Evolutionary conservation across 1,140 invertebrate genomes (phyloP).

Genomic region (Littorina saxatilis): DNA sequence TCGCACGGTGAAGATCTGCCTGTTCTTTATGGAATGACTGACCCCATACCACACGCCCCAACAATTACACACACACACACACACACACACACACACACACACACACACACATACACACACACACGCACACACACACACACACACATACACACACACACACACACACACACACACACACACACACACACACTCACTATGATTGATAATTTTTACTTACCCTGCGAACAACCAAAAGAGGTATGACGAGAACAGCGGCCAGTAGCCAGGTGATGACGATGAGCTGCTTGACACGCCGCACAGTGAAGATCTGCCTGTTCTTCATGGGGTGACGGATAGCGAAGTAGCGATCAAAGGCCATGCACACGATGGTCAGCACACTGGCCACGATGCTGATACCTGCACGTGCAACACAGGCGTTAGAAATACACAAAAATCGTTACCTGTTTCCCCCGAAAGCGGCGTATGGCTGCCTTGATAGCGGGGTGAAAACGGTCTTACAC

Average conservation of each 20-base stretch:
- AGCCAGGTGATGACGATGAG: conserved; percentile 63
- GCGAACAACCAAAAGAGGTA: conserved; percentile 58
- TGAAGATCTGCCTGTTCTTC: conserved; percentile 61
- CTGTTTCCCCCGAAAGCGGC: no score
- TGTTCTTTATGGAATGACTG: conserved; percentile 63
- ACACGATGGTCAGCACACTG: conserved; percentile 68
- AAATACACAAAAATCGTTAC: no score
- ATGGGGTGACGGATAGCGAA: conserved; percentile 68
- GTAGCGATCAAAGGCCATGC: conserved; percentile 68
- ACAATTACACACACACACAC: background rate
- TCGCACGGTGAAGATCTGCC: conserved; percentile 55
- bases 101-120: background rate
- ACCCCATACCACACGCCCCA: conserved; percentile 15
- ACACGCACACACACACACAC: background rate
- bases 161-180: conserved; percentile 22
- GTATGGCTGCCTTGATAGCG: no score
- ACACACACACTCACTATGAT: background rate
- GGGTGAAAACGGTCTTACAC: no score
- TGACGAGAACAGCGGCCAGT: conserved; percentile 56
- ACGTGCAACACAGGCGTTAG: conserved; percentile 36
- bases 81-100: conserved; percentile 16
- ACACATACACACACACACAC: background rate
- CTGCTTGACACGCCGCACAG: conserved; percentile 45
- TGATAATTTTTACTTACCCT: no score
- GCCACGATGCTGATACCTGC: conserved; percentile 65